Evolutionary conservation across 2,797 vertebrate species (phyloP).

Genomic region (Lepus oiostolus): DNA sequence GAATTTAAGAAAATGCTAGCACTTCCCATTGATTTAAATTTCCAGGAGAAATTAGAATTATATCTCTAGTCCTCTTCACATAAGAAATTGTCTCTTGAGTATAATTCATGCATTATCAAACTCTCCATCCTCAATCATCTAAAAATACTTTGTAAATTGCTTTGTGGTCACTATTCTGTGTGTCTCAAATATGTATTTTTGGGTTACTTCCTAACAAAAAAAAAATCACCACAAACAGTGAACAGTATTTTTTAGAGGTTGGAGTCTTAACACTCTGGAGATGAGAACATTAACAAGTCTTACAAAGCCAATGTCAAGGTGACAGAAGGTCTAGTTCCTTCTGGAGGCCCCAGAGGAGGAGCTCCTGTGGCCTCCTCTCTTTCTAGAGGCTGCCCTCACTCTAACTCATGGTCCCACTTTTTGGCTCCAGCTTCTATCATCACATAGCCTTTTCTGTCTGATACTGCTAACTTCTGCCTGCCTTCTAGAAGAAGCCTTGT

Average conservation of each 20-base stretch:
- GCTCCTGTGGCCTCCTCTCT: neutral
- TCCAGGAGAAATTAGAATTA: neutral
- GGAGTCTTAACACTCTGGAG: neutral
- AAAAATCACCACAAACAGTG: neutral
- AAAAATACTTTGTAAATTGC: neutral
- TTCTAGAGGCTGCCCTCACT: neutral
- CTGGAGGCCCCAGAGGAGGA: neutral
- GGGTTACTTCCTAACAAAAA: neutral
- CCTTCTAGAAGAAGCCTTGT: neutral
- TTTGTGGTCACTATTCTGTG: neutral
- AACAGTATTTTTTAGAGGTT: neutral
- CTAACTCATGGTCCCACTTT: neutral
- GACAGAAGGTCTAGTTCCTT: neutral
- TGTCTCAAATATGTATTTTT: neutral
- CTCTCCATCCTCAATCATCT: neutral
- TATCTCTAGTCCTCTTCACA: neutral
- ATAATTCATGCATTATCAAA: constrained; percentile 4
- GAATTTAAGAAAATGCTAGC: neutral
- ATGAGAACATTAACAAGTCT: neutral
- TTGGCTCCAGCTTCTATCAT: no score
- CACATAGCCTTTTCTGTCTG: neutral
- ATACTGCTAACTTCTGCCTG: neutral
- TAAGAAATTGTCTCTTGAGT: neutral
- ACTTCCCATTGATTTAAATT: neutral
- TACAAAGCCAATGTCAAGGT: neutral